Percentiles rank a stretch among this genome's conserved stretches.
Evolutionary conservation across 2,888 invertebrate genomes (phyloP).

Genomic region (Rotaria magnacalcarata): DNA sequence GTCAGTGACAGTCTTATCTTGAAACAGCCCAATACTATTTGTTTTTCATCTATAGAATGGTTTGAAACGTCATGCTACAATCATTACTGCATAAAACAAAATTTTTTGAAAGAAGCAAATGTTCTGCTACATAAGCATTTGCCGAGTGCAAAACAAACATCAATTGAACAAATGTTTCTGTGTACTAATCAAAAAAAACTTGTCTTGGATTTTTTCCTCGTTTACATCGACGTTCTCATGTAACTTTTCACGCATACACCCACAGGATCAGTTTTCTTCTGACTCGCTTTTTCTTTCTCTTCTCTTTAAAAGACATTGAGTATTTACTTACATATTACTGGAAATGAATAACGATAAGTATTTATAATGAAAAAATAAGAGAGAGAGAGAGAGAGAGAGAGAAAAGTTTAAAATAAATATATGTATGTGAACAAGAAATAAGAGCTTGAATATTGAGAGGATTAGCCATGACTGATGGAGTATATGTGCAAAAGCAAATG

Average conservation of each 20-base stretch:
- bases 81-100: not conserved
- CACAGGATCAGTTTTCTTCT: not conserved
- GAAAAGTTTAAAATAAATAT: not conserved
- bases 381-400: not conserved
- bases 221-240: not conserved
- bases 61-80: not conserved
- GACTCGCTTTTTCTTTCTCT: not conserved
- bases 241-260: not conserved
- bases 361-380: not conserved
- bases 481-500: not conserved
- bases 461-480: not conserved
- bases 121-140: not conserved
- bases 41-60: not conserved
- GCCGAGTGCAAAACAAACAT: not conserved
- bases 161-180: not conserved
- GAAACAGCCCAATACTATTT: not conserved
- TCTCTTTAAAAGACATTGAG: not conserved
- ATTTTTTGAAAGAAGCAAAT: not conserved
- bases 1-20: constrained; percentile 10
- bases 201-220: not conserved
- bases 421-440: not conserved
- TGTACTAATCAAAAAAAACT: not conserved
- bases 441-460: not conserved
- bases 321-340: constrained; percentile 1
- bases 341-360: not conserved